Base-by-base conservation (phyloP, 2,888 invertebrate species). In the Sisyra nigra region DNA sequence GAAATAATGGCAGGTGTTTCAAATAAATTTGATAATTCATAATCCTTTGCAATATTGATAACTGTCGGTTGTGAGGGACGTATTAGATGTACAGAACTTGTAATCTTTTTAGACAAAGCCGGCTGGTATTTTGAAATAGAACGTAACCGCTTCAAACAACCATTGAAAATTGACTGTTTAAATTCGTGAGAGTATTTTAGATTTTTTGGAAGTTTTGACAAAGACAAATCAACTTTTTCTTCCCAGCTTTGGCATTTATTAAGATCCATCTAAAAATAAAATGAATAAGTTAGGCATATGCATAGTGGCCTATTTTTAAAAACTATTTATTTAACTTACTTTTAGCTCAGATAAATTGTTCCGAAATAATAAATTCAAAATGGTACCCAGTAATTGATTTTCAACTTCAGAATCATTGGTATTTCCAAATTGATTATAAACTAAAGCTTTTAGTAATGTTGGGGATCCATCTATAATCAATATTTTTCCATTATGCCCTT, bases 391-490 rank as follows among this genome's bases (percentile, higher is more conserved):
- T 1, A 77, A 52, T 45, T 60, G 66, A 51, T 69, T 72, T 53
- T 79, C 69, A 1, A 76, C 58, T 44, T 69, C 65, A 0, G 55
- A 48, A 29, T 72, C 69, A 39, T 62, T 63, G 44, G 61, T 62
- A 18, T 60, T 57, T 30, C 57, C 57, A 9, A 72, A 54, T 2
- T 67, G 63, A 53, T 66, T 59, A 0, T 62, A 58, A 1, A 67
- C 52, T 2, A 74, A 49, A 1, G 62, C 61, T 53, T 71, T 70
- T 15, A 83, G 61, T 56, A 75, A 71, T 29, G 73, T 69, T 0
- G 83, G 84, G 0, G 81, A 68, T 7, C 92, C 91, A 57, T 94
- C 94, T 39, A 96, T 67, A 10, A 88, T 70, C 52, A 81, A 66
- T 2, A 85, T 52, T 33, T 69, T 66, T 2, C 83, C 84, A n/a